These are phyloP conservation scores for Notiomystis cincta DNA, from an alignment of 2,113 vertebrate species.

Conservation along the genomic window DNA sequence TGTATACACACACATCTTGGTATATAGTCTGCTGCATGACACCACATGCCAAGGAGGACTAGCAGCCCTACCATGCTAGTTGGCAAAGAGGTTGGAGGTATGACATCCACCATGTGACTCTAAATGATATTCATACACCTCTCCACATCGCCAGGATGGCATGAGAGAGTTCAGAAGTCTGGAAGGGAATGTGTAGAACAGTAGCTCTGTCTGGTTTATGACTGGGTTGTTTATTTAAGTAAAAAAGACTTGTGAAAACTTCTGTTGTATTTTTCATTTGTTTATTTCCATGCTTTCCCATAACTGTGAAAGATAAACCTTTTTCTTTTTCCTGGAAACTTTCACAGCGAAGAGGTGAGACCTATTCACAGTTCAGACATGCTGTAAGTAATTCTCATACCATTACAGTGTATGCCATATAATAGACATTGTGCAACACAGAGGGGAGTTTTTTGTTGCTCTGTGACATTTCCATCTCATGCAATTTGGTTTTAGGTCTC, in stretches of 20 bases:
- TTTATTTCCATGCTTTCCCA: not conserved
- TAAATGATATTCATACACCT: not conserved
- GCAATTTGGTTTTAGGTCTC: not conserved
- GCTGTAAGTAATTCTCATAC: not conserved
- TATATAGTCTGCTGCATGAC: not conserved
- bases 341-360: not conserved
- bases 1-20: not conserved
- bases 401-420: not conserved
- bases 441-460: not conserved
- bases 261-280: not conserved
- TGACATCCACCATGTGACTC: not conserved
- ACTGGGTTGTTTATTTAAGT: not conserved
- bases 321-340: not conserved
- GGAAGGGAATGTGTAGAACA: not conserved
- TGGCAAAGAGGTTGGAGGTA: not conserved
- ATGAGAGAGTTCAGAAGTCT: not conserved
- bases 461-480: not conserved
- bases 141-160: fast-evolving
- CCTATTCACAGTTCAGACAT: not conserved
- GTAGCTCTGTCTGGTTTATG: not conserved
- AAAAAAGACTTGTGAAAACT: not conserved
- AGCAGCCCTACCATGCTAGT: not conserved
- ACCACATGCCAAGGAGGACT: not conserved
- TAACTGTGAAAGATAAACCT: not conserved
- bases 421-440: not conserved